phyloP scores from a whole-genome alignment of 2,797 vertebrate species.

The Coregonus suidteri region DNA sequence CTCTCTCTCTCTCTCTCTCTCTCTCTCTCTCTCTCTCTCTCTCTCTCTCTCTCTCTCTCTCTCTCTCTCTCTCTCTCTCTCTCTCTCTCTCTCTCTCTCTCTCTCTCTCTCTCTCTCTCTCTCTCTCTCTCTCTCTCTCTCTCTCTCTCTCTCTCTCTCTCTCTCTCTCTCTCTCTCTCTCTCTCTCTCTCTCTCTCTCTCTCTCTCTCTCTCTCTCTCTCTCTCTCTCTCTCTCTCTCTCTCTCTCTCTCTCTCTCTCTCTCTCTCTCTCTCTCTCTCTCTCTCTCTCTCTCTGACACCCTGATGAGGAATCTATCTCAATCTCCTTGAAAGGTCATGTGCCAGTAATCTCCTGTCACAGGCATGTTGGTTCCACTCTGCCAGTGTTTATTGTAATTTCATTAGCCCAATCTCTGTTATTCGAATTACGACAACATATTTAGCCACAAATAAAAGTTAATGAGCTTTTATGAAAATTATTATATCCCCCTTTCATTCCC shows the following conservation, averaged over 20 bases:
- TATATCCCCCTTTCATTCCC: background rate
- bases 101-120: background rate
- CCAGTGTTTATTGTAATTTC: conserved; percentile 66
- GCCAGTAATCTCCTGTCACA: conserved; percentile 52
- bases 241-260: background rate
- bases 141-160: background rate
- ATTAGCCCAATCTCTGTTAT: conserved; percentile 72
- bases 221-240: background rate
- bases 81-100: background rate
- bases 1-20: background rate
- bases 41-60: too few relatives aligned
- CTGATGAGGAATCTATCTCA: conserved; percentile 7
- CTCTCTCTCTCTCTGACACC: background rate
- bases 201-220: background rate
- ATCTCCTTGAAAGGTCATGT: conserved; percentile 66
- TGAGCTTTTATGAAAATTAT: conserved; percentile 73
- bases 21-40: background rate
- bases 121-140: background rate
- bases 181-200: background rate
- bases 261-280: too few relatives aligned
- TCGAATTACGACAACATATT: conserved; percentile 72
- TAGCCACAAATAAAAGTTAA: conserved; percentile 73
- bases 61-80: background rate
- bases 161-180: too few relatives aligned
- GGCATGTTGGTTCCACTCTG: conserved; percentile 55